phyloP scores from a whole-genome alignment of 2,888 invertebrate species.

The Noctua fimbriata region DNA sequence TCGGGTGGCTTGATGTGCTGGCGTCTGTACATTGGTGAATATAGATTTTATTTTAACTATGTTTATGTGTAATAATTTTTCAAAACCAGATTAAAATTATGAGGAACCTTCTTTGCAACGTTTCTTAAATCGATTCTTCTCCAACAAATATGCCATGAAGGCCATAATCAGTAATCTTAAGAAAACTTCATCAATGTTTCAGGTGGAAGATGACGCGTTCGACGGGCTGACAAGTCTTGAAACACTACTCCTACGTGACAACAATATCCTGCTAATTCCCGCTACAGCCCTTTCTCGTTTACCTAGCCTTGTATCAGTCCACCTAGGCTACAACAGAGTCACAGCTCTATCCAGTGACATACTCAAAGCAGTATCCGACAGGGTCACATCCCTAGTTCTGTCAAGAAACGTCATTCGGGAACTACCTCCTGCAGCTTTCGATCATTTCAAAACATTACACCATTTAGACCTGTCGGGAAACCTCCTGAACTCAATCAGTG shows the following conservation, averaged over 20 bases:
- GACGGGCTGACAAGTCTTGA: conserved; percentile 95
- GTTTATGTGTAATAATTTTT: neutral
- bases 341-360: conserved; percentile 96
- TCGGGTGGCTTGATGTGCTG: no score
- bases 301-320: conserved; percentile 93
- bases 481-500: conserved; percentile 92
- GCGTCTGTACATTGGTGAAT: no score
- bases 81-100: neutral
- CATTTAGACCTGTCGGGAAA: conserved; percentile 95
- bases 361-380: conserved; percentile 93
- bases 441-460: conserved; percentile 93
- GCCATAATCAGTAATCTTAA: neutral
- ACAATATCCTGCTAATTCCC: conserved; percentile 96
- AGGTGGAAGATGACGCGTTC: conserved; percentile 97
- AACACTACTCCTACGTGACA: conserved; percentile 95
- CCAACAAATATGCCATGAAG: neutral
- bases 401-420: conserved; percentile 96
- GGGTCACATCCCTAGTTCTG: conserved; percentile 93
- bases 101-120: neutral
- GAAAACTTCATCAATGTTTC: conserved; percentile 61
- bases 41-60: neutral
- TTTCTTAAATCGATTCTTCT: neutral
- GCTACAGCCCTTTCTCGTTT: conserved; percentile 95
- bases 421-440: conserved; percentile 95
- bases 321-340: conserved; percentile 96